phyloP scores from a whole-genome alignment of 1,140 invertebrate genomes.

The Bombus consobrinus region DNA sequence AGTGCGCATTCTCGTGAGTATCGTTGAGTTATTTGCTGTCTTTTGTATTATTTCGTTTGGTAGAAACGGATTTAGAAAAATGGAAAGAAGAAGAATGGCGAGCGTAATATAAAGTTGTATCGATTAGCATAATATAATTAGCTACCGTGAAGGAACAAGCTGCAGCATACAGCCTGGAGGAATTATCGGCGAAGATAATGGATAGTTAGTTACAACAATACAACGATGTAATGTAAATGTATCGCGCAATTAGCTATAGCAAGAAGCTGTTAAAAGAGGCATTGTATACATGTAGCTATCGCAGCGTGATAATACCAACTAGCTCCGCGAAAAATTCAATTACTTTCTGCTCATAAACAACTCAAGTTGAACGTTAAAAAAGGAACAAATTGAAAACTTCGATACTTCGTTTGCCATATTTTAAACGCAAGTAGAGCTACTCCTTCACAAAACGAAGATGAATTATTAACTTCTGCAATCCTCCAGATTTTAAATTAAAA shows the following conservation, averaged over 20 bases:
- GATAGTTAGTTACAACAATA: no score
- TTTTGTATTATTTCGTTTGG: not conserved
- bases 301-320: not conserved
- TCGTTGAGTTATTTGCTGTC: not conserved
- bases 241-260: not conserved
- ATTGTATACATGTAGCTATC: no score
- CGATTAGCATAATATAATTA: conserved; percentile 24
- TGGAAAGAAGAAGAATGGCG: not conserved
- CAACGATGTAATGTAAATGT: not conserved
- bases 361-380: not conserved
- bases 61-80: no score
- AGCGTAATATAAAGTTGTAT: no score
- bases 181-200: not conserved
- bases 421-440: not conserved
- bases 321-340: not conserved
- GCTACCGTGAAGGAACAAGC: not conserved
- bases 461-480: not conserved
- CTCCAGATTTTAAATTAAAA: not conserved
- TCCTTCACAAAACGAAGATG: not conserved
- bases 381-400: not conserved
- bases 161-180: not conserved
- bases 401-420: not conserved
- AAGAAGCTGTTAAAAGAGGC: not conserved
- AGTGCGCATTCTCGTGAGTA: no score
- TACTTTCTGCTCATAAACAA: not conserved